A percentile compares a stretch with the other conserved stretches of the same genome.
phyloP scores from a whole-genome alignment of 2,113 vertebrate genomes.

The Indri indri region DNA sequence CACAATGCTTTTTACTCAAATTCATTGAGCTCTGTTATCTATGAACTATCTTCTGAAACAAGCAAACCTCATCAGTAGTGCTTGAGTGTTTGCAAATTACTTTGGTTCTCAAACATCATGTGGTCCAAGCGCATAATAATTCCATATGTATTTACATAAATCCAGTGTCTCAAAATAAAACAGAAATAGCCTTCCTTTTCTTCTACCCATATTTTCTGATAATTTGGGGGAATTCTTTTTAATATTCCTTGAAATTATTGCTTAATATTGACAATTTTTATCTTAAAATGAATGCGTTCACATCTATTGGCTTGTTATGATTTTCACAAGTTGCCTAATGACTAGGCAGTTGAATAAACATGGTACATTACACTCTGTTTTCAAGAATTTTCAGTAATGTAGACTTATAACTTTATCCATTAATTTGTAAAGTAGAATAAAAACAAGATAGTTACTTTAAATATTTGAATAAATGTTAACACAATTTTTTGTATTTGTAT shows the following conservation, averaged over 20 bases:
- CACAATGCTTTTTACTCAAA: background rate
- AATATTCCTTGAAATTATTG: background rate
- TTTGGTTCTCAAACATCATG: background rate
- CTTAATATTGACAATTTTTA: constrained; percentile 1
- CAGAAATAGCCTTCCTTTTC: background rate
- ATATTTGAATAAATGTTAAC: background rate
- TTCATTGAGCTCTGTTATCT: background rate
- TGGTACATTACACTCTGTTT: background rate
- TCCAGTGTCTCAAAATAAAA: background rate
- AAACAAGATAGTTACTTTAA: background rate
- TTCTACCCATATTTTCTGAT: background rate
- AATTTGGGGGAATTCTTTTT: background rate
- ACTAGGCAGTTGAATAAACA: background rate
- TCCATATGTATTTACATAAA: constrained; percentile 19
- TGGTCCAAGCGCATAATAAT: background rate
- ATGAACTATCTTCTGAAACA: background rate
- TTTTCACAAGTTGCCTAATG: constrained; percentile 8
- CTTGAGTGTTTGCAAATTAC: background rate
- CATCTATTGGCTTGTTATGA: background rate
- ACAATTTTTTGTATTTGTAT: background rate
- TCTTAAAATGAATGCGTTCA: background rate
- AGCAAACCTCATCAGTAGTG: background rate
- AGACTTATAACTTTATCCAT: constrained; percentile 2
- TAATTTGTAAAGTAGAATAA: background rate
- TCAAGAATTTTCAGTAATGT: background rate